phyloP scores from a whole-genome alignment of 2,888 invertebrate genomes.

The Apomyelois bistriatella region DNA sequence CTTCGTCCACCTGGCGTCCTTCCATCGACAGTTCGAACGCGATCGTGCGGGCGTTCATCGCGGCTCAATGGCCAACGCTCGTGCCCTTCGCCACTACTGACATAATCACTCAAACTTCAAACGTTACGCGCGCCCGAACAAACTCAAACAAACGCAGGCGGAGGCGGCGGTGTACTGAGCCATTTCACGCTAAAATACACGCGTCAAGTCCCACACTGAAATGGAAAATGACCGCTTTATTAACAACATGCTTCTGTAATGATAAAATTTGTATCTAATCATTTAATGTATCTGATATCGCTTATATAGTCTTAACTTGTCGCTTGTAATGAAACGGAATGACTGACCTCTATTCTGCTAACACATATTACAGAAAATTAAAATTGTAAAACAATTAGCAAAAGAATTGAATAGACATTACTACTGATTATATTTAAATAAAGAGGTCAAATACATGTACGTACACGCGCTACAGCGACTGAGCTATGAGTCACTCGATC shows the following conservation, averaged over 20 bases:
- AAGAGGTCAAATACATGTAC: neutral
- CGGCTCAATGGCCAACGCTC: conserved; percentile 61
- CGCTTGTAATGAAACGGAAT: neutral
- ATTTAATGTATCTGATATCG: neutral
- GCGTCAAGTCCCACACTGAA: conserved; percentile 68
- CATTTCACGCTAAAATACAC: conserved; percentile 57
- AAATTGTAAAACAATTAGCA: neutral
- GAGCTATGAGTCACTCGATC: too few species aligned
- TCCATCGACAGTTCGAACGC: conserved; percentile 91
- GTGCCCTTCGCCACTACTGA: conserved; percentile 33
- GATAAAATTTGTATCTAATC: conserved; percentile 6
- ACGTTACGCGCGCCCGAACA: conserved; percentile 38
- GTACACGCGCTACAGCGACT: too few species aligned
- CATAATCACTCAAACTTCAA: conserved; percentile 48
- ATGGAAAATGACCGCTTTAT: conserved; percentile 68
- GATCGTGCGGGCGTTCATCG: conserved; percentile 90
- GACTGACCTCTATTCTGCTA: neutral
- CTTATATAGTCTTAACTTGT: neutral
- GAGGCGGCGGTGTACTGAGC: conserved; percentile 37
- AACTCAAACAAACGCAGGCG: conserved; percentile 26
- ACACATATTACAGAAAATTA: neutral
- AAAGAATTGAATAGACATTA: neutral
- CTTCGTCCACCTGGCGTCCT: conserved; percentile 95
- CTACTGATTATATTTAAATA: neutral
- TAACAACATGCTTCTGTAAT: conserved; percentile 19